These are phyloP conservation scores for Astyanax mexicanus DNA, from an alignment of 2,797 vertebrate genomes.

Conservation along the genomic window DNA sequence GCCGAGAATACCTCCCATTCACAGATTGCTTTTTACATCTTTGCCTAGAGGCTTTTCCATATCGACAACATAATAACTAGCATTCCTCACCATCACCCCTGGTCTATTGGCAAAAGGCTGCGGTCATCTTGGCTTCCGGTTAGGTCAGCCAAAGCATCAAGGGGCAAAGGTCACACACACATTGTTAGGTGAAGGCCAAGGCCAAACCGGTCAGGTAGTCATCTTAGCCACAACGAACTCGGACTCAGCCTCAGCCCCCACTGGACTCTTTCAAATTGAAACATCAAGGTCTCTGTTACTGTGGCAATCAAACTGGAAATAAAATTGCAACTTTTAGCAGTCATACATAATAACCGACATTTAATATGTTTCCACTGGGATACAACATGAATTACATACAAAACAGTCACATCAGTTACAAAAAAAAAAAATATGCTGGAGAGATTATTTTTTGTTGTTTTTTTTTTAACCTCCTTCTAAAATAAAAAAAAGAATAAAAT, in stretches of 20 bases:
- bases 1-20: constrained; percentile 34
- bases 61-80: constrained; percentile 84
- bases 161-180: constrained; percentile 99
- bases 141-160: constrained; percentile 99
- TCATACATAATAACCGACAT: constrained; percentile 36
- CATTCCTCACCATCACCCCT: constrained; percentile 91
- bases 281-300: constrained; percentile 93
- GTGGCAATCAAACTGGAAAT: constrained; percentile 51
- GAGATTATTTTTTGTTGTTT: background rate
- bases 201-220: constrained; percentile 99
- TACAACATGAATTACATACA: constrained; percentile 28
- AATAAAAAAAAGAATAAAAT: too few relatives aligned
- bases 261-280: constrained; percentile 99
- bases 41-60: constrained; percentile 46
- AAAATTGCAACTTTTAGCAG: constrained; percentile 51
- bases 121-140: constrained; percentile 99
- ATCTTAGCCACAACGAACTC: constrained; percentile 99
- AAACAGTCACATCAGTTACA: constrained; percentile 8
- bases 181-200: constrained; percentile 99
- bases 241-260: constrained; percentile 92
- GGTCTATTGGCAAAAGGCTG: constrained; percentile 99
- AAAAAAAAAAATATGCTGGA: background rate
- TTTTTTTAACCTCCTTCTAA: too few relatives aligned
- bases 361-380: constrained; percentile 46
- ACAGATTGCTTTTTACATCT: constrained; percentile 42